Evolutionary conservation across 1,140 invertebrate genomes (phyloP).

Genomic region (Ctenoplectra terminalis): DNA sequence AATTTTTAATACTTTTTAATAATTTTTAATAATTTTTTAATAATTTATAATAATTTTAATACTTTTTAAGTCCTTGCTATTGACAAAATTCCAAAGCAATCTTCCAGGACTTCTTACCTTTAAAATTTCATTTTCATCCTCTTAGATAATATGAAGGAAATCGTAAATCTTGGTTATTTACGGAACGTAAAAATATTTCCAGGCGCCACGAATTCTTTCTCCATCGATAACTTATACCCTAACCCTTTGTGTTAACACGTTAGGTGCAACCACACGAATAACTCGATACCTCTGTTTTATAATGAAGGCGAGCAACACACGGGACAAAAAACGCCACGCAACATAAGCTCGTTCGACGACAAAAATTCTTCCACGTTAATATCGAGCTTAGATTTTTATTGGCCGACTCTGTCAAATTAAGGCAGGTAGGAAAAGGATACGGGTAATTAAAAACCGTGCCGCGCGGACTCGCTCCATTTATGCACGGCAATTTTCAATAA

Average conservation of each 20-base stretch:
- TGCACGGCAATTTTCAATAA: conserved; percentile 37
- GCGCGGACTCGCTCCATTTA: neutral
- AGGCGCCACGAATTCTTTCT: too few relatives aligned
- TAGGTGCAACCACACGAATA: neutral
- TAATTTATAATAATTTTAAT: too few relatives aligned
- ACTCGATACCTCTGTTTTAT: neutral
- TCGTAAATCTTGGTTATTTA: too few relatives aligned
- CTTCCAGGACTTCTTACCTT: too few relatives aligned
- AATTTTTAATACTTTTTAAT: too few relatives aligned
- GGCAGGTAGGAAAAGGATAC: neutral
- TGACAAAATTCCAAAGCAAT: too few relatives aligned
- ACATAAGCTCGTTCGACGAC: neutral
- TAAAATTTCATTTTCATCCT: too few relatives aligned
- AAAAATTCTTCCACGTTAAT: neutral
- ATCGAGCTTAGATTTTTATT: neutral
- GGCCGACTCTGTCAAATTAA: neutral
- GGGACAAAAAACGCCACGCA: neutral
- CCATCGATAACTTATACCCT: neutral
- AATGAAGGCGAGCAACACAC: neutral
- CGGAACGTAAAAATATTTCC: too few relatives aligned
- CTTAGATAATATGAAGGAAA: too few relatives aligned
- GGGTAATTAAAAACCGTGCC: neutral
- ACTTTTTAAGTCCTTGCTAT: too few relatives aligned
- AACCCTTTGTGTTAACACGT: neutral
- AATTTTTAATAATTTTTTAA: too few relatives aligned